Conservation (phyloP, 2,888 invertebrate species). For the Smittia sp. region DNA sequence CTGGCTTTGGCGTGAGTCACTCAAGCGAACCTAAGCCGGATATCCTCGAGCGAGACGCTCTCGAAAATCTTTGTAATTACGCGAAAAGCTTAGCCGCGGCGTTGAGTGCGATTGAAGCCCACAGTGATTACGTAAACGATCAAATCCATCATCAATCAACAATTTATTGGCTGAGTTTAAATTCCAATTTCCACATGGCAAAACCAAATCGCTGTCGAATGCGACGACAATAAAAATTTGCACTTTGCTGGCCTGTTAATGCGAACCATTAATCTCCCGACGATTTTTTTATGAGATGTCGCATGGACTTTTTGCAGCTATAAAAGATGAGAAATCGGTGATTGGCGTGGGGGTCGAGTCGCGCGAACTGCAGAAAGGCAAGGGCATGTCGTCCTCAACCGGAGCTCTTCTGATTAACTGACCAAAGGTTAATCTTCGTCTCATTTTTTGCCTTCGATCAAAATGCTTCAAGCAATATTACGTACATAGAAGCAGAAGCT, state of each 20-base stretch:
- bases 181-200: not conserved
- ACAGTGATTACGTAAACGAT: not conserved
- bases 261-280: not conserved
- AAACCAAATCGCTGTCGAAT: not conserved
- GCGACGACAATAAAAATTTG: not conserved
- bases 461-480: not conserved
- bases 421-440: slow-evolving; percentile 7
- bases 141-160: not conserved
- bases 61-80: not conserved
- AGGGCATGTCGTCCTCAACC: not conserved
- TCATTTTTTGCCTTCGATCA: not conserved
- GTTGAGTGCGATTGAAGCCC: not conserved
- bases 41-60: not conserved
- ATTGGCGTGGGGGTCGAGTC: too few relatives aligned
- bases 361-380: not conserved
- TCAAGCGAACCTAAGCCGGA: not conserved
- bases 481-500: slow-evolving; percentile 4
- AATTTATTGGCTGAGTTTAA: not conserved
- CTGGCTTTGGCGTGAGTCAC: not conserved
- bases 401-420: not conserved
- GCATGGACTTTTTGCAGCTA: not conserved
- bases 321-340: slow-evolving; percentile 3
- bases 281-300: slow-evolving; percentile 16
- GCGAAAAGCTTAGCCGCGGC: not conserved
- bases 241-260: slow-evolving; percentile 6